Base-by-base conservation (phyloP, 2,113 vertebrate genomes). In the Dasyornis broadbenti region DNA sequence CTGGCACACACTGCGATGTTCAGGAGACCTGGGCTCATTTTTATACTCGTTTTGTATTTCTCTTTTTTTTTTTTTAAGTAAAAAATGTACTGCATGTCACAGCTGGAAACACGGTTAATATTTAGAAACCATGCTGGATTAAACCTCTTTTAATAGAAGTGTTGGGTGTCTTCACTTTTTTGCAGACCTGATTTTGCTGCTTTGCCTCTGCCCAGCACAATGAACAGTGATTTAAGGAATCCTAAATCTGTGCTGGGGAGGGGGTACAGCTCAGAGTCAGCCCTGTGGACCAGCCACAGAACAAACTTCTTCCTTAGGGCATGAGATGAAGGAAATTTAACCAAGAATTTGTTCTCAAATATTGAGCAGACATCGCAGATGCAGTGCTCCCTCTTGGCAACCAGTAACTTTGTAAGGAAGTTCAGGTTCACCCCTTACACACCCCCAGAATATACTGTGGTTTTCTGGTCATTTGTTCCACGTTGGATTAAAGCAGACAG, bases 1-100 rank as follows among this genome's bases (percentile, higher is more conserved):
- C 65, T 95, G 94, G 66, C 61, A 86, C 33, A 68, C 79, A 89
- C 93, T 97, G 85, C 97, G 96, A 97, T 35, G 6, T 71, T 71
- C 73, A 79, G 76, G 92, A 85, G 70, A 94, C 93, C 57, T 64
- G 45, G 66, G 70, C 49, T 90, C 42, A 82, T 89, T 95, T 95
- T 95, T 92, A 63, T 94, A 94, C 82, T 93, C 35, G 3, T 91
- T 95, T 92, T 85, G 88, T 95, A 79, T 59, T 89, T 83, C 73
- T 94, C 35, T 82, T 66, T 59, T 81, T 63, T 59, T 81, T 63
- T 91, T 87, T 57, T 64, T 50, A 60, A 94, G 35, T 86, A 72
- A 85, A 76, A 89, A 65, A 75, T 76, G 70, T 96, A 94, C 40
- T 97, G 97, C 97, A 98, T 98, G 95, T 97, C 75, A 97, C 92